Percentiles rank a stretch among this genome's conserved stretches.
These are phyloP conservation scores for Axis porcinus DNA, from an alignment of 2,113 vertebrate species.

Conservation along the genomic window DNA sequence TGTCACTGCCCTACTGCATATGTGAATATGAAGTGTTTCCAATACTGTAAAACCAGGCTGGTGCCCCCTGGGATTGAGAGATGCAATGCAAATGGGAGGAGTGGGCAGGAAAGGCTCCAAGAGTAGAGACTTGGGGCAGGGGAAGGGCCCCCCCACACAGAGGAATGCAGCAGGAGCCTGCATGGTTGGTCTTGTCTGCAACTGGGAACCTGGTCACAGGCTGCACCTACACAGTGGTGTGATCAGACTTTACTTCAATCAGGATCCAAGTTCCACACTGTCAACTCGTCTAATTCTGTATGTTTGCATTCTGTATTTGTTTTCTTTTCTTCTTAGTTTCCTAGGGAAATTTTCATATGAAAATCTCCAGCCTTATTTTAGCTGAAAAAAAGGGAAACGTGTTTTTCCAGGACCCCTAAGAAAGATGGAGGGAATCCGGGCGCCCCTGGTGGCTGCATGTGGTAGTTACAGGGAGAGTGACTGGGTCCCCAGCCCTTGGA, in stretches of 20 bases:
- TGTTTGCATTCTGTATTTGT: background rate
- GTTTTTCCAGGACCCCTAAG: background rate
- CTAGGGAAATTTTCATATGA: background rate
- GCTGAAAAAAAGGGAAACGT: background rate
- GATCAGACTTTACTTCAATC: background rate
- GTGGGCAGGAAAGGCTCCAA: background rate
- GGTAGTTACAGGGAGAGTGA: background rate
- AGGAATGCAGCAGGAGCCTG: background rate
- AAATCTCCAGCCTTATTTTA: constrained; percentile 3
- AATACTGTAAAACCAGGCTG: background rate
- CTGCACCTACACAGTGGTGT: background rate
- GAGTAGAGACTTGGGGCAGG: background rate
- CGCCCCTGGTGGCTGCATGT: background rate
- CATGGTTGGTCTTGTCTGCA: background rate
- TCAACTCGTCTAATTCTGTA: background rate
- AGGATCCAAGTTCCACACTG: background rate
- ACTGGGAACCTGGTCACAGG: background rate
- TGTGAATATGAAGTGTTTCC: background rate
- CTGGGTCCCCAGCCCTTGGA: background rate
- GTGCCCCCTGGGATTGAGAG: background rate
- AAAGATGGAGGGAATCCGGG: background rate
- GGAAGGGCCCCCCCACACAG: too few relatives aligned
- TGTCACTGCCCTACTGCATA: background rate
- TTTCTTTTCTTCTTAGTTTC: background rate
- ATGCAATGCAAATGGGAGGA: too few relatives aligned